phyloP scores from a whole-genome alignment of 35 echinoderm and acorn worm genomes.

The Heliocidaris erythrogramma region DNA sequence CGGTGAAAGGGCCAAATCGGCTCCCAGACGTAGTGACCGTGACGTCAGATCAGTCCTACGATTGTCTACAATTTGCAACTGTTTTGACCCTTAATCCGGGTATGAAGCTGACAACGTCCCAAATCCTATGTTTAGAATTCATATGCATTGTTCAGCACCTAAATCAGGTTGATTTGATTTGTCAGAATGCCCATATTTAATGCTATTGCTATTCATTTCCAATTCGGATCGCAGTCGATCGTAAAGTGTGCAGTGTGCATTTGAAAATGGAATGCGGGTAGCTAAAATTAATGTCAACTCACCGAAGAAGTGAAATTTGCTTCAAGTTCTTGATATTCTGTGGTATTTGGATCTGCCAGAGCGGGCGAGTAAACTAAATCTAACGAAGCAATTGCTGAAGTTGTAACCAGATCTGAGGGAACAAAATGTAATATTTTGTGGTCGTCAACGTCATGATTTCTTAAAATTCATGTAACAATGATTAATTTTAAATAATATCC shows the following conservation, averaged over 20 bases:
- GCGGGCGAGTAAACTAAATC: neutral
- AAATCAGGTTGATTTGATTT: too few relatives aligned
- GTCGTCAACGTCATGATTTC: neutral
- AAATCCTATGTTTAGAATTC: neutral
- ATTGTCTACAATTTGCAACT: too few relatives aligned
- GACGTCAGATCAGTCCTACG: too few relatives aligned
- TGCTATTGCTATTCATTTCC: neutral
- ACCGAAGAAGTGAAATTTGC: neutral
- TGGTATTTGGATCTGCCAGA: neutral
- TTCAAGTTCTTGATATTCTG: slow-evolving; percentile 21
- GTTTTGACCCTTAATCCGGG: too few relatives aligned
- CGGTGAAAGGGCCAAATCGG: too few relatives aligned
- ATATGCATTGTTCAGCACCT: neutral
- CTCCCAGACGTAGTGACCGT: too few relatives aligned
- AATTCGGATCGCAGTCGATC: neutral
- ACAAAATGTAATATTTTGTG: neutral
- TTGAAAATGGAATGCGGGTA: neutral
- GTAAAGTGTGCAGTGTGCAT: neutral
- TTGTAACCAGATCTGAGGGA: neutral
- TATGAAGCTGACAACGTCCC: neutral
- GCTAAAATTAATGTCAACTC: neutral
- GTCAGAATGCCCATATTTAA: too few relatives aligned
- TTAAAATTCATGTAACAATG: neutral
- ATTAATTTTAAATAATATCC: neutral
- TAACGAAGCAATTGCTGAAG: neutral